A percentile compares a stretch with the other conserved stretches of the same genome.
phyloP scores from a whole-genome alignment of 2,888 invertebrate genomes.

The Globia sparganii region DNA sequence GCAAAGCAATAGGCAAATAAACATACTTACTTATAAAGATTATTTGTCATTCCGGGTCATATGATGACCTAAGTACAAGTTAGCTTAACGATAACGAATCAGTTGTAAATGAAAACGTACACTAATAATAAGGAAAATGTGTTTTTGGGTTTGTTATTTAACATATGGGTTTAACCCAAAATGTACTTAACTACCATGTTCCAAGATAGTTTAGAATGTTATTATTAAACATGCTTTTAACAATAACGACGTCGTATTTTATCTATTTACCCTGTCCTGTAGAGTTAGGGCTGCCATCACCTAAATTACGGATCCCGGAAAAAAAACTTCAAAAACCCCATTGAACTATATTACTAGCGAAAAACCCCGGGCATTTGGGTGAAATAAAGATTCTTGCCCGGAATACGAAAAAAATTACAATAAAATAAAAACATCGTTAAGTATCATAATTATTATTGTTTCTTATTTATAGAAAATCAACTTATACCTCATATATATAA shows the following conservation, averaged over 20 bases:
- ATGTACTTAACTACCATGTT: background rate
- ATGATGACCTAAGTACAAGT: background rate
- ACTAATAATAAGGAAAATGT: slow-evolving; percentile 28
- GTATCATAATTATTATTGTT: too few relatives aligned
- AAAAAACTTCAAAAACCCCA: too few relatives aligned
- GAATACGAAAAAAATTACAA: too few relatives aligned
- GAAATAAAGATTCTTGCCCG: too few relatives aligned
- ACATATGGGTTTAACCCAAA: slow-evolving; percentile 13
- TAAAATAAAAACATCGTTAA: too few relatives aligned
- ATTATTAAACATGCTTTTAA: background rate
- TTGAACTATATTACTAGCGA: too few relatives aligned
- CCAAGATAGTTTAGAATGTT: background rate
- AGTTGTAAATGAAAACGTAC: slow-evolving; percentile 1
- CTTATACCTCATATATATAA: too few relatives aligned
- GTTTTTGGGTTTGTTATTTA: background rate
- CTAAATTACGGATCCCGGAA: too few relatives aligned
- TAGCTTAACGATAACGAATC: slow-evolving; percentile 14
- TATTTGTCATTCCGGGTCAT: too few relatives aligned
- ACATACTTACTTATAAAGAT: too few relatives aligned
- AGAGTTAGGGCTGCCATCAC: background rate
- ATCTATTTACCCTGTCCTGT: background rate
- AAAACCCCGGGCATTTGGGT: too few relatives aligned
- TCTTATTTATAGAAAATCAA: too few relatives aligned
- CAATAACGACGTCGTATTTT: background rate
- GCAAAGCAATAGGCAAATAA: background rate